Evolutionary conservation across 2,113 vertebrate species (phyloP).

Genomic region (Caloenas nicobarica): DNA sequence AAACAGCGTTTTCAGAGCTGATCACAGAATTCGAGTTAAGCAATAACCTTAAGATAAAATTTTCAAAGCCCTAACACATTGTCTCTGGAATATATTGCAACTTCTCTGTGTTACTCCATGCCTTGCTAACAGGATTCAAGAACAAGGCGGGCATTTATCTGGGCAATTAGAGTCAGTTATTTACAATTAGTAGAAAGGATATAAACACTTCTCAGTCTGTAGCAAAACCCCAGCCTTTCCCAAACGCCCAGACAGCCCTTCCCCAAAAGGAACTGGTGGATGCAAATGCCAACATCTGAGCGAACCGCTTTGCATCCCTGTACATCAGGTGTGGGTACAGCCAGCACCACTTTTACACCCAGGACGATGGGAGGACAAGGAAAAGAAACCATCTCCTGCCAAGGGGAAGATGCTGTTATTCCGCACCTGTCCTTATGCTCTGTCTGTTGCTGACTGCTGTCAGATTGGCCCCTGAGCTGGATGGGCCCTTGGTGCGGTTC

Average conservation of each 20-base stretch:
- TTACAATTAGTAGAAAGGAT: neutral
- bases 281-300: neutral
- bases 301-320: neutral
- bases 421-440: neutral
- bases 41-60: neutral
- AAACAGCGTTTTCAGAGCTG: neutral
- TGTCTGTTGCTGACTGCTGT: neutral
- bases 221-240: neutral
- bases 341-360: neutral
- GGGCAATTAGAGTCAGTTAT: neutral
- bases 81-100: neutral
- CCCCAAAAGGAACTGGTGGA: neutral
- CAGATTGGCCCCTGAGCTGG: neutral
- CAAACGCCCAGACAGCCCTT: neutral
- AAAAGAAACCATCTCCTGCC: neutral
- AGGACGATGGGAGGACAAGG: neutral
- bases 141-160: neutral
- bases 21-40: neutral
- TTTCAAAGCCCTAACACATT: neutral
- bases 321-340: neutral
- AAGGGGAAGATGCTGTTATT: neutral
- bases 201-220: neutral
- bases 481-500: neutral
- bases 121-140: neutral
- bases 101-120: neutral